phyloP scores from a whole-genome alignment of 2,888 invertebrate species.

The Sisyra terminalis region DNA sequence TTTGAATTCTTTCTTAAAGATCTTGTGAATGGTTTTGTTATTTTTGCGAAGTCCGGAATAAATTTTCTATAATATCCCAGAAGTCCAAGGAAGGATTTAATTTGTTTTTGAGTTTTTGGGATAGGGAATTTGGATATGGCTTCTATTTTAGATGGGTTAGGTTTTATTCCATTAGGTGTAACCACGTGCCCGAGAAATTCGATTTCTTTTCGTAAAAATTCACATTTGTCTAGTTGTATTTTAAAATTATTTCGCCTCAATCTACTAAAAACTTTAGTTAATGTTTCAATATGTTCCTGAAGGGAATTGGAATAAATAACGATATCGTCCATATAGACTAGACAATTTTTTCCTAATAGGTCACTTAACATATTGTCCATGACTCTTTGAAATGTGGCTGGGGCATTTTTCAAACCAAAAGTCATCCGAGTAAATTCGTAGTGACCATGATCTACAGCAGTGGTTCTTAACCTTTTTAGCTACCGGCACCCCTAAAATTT shows the following conservation, averaged over 20 bases:
- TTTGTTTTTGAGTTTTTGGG: conserved; percentile 17
- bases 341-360: too few species aligned
- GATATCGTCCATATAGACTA: too few species aligned
- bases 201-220: conserved; percentile 21
- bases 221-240: conserved; percentile 19
- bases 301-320: too few species aligned
- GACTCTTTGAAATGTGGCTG: conserved; percentile 10
- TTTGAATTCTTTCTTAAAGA: background rate
- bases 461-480: too few species aligned
- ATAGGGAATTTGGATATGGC: conserved; percentile 16
- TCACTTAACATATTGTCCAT: conserved; percentile 10
- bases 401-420: too few species aligned
- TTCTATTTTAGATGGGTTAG: conserved; percentile 19
- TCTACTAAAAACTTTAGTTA: conserved; percentile 16
- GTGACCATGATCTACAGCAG: too few species aligned
- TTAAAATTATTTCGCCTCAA: conserved; percentile 14
- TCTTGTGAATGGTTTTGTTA: conserved; percentile 1
- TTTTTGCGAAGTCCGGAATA: conserved; percentile 13
- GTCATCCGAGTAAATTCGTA: conserved; percentile 18
- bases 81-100: too few species aligned
- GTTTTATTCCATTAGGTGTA: conserved; percentile 19
- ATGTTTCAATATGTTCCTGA: conserved; percentile 16
- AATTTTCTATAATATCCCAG: too few species aligned
- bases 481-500: too few species aligned
- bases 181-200: conserved; percentile 22